phyloP scores from a whole-genome alignment of 2,888 invertebrate genomes.

The Drosophila pegasa region DNA sequence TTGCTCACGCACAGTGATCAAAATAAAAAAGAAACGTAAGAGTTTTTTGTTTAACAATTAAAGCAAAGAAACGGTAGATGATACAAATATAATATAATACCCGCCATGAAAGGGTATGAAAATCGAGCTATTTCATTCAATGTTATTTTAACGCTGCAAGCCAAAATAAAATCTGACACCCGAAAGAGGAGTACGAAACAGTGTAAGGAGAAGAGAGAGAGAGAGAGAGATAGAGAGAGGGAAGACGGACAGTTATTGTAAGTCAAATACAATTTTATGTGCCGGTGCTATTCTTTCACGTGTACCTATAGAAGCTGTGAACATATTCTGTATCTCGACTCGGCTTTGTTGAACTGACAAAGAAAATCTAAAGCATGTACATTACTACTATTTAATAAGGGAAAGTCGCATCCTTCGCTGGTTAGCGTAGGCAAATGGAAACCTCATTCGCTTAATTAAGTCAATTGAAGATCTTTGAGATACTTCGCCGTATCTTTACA shows the following conservation, averaged over 20 bases:
- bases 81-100: neutral
- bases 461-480: constrained; percentile 32
- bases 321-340: constrained; percentile 20
- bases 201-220: neutral
- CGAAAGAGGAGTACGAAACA: constrained; percentile 1
- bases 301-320: constrained; percentile 21
- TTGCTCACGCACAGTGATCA: no score
- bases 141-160: constrained; percentile 69
- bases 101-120: constrained; percentile 1
- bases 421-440: constrained; percentile 22
- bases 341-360: neutral
- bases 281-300: constrained; percentile 40
- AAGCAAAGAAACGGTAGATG: no score
- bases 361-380: neutral
- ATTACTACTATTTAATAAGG: constrained; percentile 15
- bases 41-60: no score
- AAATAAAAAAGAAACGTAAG: no score
- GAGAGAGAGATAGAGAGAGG: neutral
- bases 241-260: constrained; percentile 21
- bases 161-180: constrained; percentile 68
- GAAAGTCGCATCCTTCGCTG: constrained; percentile 10
- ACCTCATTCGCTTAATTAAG: constrained; percentile 57
- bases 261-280: constrained; percentile 66
- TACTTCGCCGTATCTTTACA: constrained; percentile 38
- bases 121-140: constrained; percentile 67